Evolutionary conservation across 2,797 vertebrate species (phyloP), one percentile per base, ranked within the genome.

Genomic region (Eulemur coronatus): DNA sequence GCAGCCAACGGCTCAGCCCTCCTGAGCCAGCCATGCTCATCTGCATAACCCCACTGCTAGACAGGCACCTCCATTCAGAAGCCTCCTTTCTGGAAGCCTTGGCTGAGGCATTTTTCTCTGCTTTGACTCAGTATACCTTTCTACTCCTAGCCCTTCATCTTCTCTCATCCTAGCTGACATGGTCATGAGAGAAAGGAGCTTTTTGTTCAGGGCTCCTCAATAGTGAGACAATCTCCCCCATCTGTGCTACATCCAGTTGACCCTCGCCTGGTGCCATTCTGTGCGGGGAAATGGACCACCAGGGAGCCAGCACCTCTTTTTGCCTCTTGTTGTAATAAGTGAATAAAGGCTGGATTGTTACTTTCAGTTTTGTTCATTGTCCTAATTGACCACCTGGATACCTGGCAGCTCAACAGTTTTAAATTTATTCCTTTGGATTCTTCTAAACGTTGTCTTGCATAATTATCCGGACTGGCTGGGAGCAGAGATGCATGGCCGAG

Each of bases 311-410:
- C 18, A 70, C 73, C n/a, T 38, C 35, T 41, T 70, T 48, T 73
- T 10, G 1, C 7, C 14, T 84, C 63, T 78, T 59, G 22, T 35
- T 33, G 28, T 26, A 43, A 30, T 35, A 78, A 55, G n/a, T 63
- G 13, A 65, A 63, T 65, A 76, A 59, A 81, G 9, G 9, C 46
- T 93, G 17, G 20, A 73, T 46, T 50, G 18, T 70, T 93, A 59
- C 65, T 91, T 84, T 75, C 76, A 24, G n/a, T 46, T 75, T 85
- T 73, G 57, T 41, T 79, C 2, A 3, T 91, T 72, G 78, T 91
- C 41, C 59, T 76, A 70, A 97, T 43, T 81, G 91, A 81, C 90
- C 78, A 85, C 76, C 76, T 92, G 81, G 81, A 61, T 43, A 90
- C 85, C 85, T 95, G 92, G 72, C 69, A 72, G 35, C 52, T 59